A percentile compares a stretch with the other conserved stretches of the same genome.
Evolutionary conservation across 2,888 invertebrate species (phyloP).

Genomic region (Acanthosoma haemorrhoidale): DNA sequence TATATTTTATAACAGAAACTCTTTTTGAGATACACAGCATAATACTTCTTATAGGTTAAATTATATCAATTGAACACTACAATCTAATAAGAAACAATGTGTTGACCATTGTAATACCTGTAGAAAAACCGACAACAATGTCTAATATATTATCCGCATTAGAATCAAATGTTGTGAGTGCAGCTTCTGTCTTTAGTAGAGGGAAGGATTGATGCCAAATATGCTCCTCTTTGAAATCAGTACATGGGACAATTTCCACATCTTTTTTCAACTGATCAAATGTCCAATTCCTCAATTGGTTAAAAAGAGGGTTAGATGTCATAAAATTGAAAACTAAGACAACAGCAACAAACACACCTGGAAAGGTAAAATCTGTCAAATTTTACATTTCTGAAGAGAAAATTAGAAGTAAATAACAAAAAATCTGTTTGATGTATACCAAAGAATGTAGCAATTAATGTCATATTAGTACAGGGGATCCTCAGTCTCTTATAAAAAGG

Average conservation of each 20-base stretch:
- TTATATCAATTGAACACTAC: no score
- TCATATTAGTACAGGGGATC: conserved; percentile 60
- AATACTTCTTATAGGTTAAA: no score
- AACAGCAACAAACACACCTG: conserved; percentile 58
- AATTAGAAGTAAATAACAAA: no score
- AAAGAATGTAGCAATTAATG: conserved; percentile 55
- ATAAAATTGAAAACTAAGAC: conserved; percentile 61
- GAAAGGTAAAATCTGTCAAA: conserved; percentile 43
- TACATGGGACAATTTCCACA: conserved; percentile 54
- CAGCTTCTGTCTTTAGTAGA: conserved; percentile 66
- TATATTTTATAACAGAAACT: no score
- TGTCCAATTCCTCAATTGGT: conserved; percentile 56
- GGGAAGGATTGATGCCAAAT: conserved; percentile 66
- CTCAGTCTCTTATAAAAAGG: conserved; percentile 46
- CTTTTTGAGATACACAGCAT: no score
- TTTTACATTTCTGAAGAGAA: no score
- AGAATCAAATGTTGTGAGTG: conserved; percentile 64
- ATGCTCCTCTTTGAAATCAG: conserved; percentile 54
- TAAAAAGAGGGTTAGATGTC: conserved; percentile 59
- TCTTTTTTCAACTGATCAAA: conserved; percentile 45
- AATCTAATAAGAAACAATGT: no score
- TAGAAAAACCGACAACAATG: conserved; percentile 70
- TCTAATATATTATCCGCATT: conserved; percentile 67
- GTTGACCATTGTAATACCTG: conserved; percentile 57
- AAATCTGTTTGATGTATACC: conserved; percentile 48